Evolutionary conservation across 1,140 invertebrate genomes (phyloP).

Genomic region (Saccostrea glomerata): DNA sequence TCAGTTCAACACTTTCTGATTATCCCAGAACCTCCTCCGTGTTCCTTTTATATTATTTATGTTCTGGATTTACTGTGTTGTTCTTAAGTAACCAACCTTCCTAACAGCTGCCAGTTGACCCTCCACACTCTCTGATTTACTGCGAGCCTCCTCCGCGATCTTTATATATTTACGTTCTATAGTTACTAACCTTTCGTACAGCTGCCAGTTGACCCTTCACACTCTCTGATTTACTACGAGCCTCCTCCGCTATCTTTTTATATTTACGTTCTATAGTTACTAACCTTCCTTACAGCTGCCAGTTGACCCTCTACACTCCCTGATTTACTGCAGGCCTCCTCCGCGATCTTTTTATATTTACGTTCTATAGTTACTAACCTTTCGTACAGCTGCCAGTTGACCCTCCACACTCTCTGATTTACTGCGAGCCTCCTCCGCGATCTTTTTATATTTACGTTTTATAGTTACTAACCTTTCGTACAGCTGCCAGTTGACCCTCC

Average conservation of each 20-base stretch:
- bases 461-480: constrained; percentile 69
- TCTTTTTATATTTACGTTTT: too few species aligned
- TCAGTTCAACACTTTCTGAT: too few species aligned
- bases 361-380: constrained; percentile 67
- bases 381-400: constrained; percentile 71
- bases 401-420: constrained; percentile 74
- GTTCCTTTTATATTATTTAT: too few species aligned
- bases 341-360: constrained; percentile 75
- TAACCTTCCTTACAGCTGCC: too few species aligned
- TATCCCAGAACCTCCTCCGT: too few species aligned
- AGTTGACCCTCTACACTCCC: too few species aligned
- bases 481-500: constrained; percentile 71
- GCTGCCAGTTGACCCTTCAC: too few species aligned
- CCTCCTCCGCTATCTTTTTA: constrained; percentile 65
- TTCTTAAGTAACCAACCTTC: constrained; percentile 71
- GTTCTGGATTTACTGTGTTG: too few species aligned
- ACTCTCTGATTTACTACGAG: too few species aligned
- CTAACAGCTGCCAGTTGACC: constrained; percentile 69
- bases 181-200: too few species aligned
- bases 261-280: too few species aligned
- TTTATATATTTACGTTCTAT: constrained; percentile 73
- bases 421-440: not conserved
- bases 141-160: constrained; percentile 73
- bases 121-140: constrained; percentile 73
- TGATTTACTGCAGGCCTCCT: too few species aligned